Percentiles rank a stretch among this genome's conserved stretches.
Conservation (phyloP, 2,888 invertebrate genomes). For the Catocala nupta region DNA sequence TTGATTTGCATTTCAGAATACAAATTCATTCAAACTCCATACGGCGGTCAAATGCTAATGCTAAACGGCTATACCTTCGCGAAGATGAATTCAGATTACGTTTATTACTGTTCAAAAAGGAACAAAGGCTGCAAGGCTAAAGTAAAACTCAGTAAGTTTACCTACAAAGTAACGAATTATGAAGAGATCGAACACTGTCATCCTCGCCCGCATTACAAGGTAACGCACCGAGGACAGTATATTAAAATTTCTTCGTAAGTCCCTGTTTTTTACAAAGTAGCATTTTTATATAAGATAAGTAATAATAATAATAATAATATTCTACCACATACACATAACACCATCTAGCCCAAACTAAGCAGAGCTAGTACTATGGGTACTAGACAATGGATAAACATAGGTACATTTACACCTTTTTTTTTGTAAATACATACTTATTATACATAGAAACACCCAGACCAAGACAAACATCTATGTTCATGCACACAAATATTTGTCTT, state of each 20-base stretch:
- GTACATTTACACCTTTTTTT: too few relatives aligned
- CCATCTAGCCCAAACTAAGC: too few relatives aligned
- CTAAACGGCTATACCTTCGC: conserved; percentile 25
- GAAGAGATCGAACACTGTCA: conserved; percentile 22
- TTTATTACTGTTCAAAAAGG: conserved; percentile 37
- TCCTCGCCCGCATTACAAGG: conserved; percentile 18
- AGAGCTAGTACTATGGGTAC: too few relatives aligned
- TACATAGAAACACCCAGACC: too few relatives aligned
- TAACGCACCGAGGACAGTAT: conserved; percentile 14
- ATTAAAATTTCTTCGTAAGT: background rate
- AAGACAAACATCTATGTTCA: too few relatives aligned
- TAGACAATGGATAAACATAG: too few relatives aligned
- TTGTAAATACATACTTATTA: too few relatives aligned
- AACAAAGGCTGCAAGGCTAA: conserved; percentile 36
- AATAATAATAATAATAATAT: too few relatives aligned
- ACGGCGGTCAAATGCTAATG: conserved; percentile 23
- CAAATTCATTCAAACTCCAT: conserved; percentile 21
- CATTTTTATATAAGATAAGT: too few relatives aligned
- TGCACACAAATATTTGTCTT: too few relatives aligned
- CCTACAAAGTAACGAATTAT: background rate
- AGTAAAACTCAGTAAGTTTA: conserved; percentile 23
- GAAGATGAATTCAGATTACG: conserved; percentile 10
- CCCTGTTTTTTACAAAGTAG: too few relatives aligned
- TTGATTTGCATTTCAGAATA: conserved; percentile 14
- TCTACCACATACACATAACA: too few relatives aligned